Percentiles rank a stretch among this genome's conserved stretches.
Evolutionary conservation across 2,888 invertebrate species (phyloP).

Genomic region (Pheosia gnoma): DNA sequence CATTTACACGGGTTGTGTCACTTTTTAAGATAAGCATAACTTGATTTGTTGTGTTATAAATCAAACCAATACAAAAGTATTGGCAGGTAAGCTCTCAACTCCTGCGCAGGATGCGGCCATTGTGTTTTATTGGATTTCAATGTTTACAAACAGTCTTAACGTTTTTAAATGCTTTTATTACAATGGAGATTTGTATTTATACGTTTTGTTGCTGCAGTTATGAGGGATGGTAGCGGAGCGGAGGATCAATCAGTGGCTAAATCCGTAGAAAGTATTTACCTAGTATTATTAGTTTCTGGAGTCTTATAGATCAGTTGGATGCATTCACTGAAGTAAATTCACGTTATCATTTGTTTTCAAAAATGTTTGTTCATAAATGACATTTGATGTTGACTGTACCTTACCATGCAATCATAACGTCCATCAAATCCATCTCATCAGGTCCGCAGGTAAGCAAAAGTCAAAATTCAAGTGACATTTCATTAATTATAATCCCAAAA

Average conservation of each 20-base stretch:
- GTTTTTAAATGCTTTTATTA: conserved; percentile 4
- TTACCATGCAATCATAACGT: neutral
- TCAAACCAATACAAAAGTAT: conserved; percentile 4
- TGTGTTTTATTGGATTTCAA: conserved; percentile 9
- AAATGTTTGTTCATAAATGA: too few species aligned
- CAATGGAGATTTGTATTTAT: conserved; percentile 5
- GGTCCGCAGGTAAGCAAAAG: conserved; percentile 52
- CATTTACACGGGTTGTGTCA: neutral
- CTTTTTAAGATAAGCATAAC: neutral
- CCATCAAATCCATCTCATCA: conserved; percentile 16
- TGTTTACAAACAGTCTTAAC: conserved; percentile 10
- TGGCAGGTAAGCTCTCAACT: conserved; percentile 7
- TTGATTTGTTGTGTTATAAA: conserved; percentile 1
- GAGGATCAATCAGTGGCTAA: neutral
- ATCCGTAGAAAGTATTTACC: neutral
- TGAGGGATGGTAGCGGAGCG: neutral
- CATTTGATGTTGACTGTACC: neutral
- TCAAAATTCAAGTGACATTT: conserved; percentile 63
- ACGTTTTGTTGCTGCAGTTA: neutral
- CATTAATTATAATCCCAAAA: conserved; percentile 73
- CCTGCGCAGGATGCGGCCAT: conserved; percentile 9
- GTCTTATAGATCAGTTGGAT: too few species aligned
- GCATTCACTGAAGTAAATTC: too few species aligned
- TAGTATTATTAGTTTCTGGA: too few species aligned
- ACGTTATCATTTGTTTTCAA: too few species aligned